These are phyloP conservation scores for Philereme transversata DNA, from an alignment of 2,888 invertebrate species.

Conservation along the genomic window DNA sequence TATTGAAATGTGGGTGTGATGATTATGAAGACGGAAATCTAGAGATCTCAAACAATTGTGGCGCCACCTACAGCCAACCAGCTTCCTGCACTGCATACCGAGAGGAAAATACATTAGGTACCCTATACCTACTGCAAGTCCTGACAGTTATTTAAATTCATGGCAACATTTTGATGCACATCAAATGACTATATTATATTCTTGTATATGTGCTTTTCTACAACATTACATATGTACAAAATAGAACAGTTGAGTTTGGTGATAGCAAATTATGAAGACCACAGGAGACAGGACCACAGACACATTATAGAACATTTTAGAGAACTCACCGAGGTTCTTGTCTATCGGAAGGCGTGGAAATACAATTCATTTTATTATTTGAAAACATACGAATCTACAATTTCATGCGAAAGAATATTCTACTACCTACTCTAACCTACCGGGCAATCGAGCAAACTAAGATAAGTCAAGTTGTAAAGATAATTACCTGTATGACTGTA, in stretches of 20 bases:
- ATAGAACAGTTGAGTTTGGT: not conserved
- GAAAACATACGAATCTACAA: constrained; percentile 9
- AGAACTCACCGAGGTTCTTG: constrained; percentile 80
- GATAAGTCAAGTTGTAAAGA: too few species aligned
- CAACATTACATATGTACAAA: constrained; percentile 4
- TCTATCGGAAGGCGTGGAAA: constrained; percentile 78
- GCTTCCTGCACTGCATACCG: too few species aligned
- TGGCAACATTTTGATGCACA: not conserved
- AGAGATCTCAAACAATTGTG: constrained; percentile 2
- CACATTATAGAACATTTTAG: constrained; percentile 20
- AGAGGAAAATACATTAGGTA: too few species aligned
- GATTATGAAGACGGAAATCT: constrained; percentile 12
- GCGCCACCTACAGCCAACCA: constrained; percentile 3
- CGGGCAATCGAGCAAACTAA: constrained; percentile 6
- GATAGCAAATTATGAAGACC: constrained; percentile 3
- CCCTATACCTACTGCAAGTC: too few species aligned
- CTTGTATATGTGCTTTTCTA: not conserved
- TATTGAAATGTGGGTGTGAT: constrained; percentile 3
- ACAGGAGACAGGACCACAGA: constrained; percentile 18
- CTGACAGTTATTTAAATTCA: not conserved
- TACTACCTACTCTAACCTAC: too few species aligned
- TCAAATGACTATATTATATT: too few species aligned
- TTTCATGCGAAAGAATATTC: constrained; percentile 15
- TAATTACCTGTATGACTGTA: too few species aligned
- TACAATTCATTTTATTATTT: constrained; percentile 40